Base-by-base conservation (phyloP, 2,888 invertebrate species). In the Sesia bembeciformis region DNA sequence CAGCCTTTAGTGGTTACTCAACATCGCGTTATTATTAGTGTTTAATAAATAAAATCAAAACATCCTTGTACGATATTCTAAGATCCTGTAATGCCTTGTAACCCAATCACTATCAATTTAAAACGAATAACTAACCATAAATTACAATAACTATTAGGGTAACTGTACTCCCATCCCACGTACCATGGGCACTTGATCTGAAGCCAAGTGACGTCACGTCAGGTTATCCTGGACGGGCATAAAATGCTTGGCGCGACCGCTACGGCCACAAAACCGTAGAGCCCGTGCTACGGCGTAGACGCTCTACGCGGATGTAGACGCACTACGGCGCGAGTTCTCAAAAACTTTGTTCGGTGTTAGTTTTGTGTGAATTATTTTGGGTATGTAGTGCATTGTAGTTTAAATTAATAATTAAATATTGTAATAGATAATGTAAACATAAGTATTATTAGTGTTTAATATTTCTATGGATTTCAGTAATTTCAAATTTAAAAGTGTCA, bases 191-290 rank as follows among this genome's bases (percentile, higher is more conserved):
- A 58, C 63, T 74, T 75, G 75, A 74, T 72, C 71, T 64, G 61
- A 58, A 57, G 69, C 75, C 78, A 76, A 72, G 74, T 85, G 84
- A 85, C 85, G 85, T 84, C 84, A 85, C 78, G 57, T 58, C 59
- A 60, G 46, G 51, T 46, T 46, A 50, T 50, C 50, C 39, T 5
- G 50, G 42, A 41, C 52, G 50, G 60, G 57, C 61, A 63, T 71
- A 72, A 71, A 68, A 71, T 74, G 78, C 76, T 76, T 78, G 74
- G 74, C 70, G 66, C 63, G 60, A 56, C 64, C 60, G 74, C 72
- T 70, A 69, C 74, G 63, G 60, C 57, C 68, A 70, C 85, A 85
- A 84, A 81, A 62, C 72, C 71, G 81, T 79, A 75, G 74, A 73
- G 64, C 71, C 62, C 65, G 63, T 65, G 80, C 76, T 78, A 79